These are phyloP conservation scores for Operophtera brumata DNA, from an alignment of 2,888 invertebrate species.

Conservation along the genomic window DNA sequence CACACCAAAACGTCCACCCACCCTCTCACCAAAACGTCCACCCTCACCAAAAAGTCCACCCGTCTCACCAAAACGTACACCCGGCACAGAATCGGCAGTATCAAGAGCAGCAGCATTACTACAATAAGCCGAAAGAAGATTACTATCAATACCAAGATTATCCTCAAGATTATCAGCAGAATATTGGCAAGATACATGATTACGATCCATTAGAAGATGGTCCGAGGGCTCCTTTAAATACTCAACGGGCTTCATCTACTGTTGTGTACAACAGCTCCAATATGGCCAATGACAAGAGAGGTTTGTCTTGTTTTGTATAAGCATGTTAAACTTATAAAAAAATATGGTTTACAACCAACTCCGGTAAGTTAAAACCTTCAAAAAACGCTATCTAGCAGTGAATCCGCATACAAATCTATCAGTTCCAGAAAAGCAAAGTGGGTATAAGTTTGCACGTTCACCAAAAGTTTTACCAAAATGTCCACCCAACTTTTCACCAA, in stretches of 20 bases:
- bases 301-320: conserved; percentile 43
- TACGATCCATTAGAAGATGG: conserved; percentile 89
- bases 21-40: conserved; percentile 27
- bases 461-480: too few species aligned
- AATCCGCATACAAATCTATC: too few species aligned
- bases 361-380: too few species aligned
- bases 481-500: too few species aligned
- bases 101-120: conserved; percentile 33
- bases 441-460: too few species aligned
- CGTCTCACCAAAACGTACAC: conserved; percentile 12
- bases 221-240: conserved; percentile 85
- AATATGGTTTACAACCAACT: background rate
- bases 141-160: conserved; percentile 54
- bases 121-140: conserved; percentile 33
- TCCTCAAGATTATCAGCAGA: conserved; percentile 53
- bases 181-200: conserved; percentile 88
- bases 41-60: background rate
- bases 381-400: too few species aligned
- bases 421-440: too few species aligned
- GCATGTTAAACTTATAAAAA: background rate
- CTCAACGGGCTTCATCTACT: conserved; percentile 89
- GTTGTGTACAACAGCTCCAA: conserved; percentile 87
- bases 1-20: conserved; percentile 32
- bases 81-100: conserved; percentile 42
- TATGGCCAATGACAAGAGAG: conserved; percentile 52